Percentiles rank a stretch among this genome's conserved stretches.
Evolutionary conservation across 2,113 vertebrate species (phyloP).

Genomic region (Zingel zingel): DNA sequence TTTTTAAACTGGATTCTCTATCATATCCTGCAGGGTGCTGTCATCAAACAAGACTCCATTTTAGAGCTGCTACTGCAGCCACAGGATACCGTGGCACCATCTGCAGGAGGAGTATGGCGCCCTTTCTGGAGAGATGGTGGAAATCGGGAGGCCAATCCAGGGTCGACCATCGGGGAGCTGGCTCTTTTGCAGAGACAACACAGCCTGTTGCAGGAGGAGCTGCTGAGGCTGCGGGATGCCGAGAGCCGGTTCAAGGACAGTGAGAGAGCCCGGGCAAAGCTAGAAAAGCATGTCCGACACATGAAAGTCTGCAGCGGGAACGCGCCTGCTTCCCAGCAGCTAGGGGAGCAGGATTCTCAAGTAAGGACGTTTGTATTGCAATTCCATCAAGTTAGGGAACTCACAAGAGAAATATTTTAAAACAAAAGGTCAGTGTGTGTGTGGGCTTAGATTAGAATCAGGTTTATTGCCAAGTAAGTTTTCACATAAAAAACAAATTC

Average conservation of each 20-base stretch:
- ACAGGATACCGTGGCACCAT: conserved; percentile 46
- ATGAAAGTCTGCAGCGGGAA: conserved; percentile 62
- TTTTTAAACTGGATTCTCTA: neutral
- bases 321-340: conserved; percentile 34
- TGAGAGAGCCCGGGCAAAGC: conserved; percentile 83
- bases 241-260: conserved; percentile 89
- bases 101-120: conserved; percentile 61
- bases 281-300: conserved; percentile 81
- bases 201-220: conserved; percentile 89
- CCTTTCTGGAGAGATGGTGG: conserved; percentile 79
- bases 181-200: conserved; percentile 90
- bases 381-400: neutral
- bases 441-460: neutral
- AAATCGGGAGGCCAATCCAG: conserved; percentile 46
- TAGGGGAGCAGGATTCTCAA: neutral
- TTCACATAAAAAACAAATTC: neutral
- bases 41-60: conserved; percentile 90
- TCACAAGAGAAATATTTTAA: neutral
- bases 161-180: conserved; percentile 83
- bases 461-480: neutral
- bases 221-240: conserved; percentile 85
- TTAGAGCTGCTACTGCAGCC: conserved; percentile 86
- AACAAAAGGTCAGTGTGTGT: neutral
- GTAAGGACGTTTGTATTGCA: conserved; percentile 1
- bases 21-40: conserved; percentile 79